Evolutionary conservation across 2,888 invertebrate species (phyloP).

Genomic region (Leptinotarsa rubiginosa): DNA sequence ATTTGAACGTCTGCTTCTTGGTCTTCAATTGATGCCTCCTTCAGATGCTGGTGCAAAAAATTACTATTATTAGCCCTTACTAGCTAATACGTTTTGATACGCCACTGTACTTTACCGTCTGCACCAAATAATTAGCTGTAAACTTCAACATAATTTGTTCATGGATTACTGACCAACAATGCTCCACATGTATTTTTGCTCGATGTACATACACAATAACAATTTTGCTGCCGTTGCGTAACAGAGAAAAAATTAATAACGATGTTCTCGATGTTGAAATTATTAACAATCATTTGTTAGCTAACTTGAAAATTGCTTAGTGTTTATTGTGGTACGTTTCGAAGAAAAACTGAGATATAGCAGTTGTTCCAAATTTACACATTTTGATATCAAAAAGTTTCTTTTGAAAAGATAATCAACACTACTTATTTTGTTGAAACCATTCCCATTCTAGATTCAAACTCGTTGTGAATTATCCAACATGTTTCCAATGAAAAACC

Average conservation of each 20-base stretch:
- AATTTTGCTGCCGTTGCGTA: not conserved
- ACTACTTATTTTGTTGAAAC: no score
- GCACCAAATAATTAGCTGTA: not conserved
- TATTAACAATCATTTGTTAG: not conserved
- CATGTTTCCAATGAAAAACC: no score
- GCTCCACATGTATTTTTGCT: not conserved
- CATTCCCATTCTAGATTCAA: no score
- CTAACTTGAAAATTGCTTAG: not conserved
- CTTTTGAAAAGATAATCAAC: no score
- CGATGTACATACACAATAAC: not conserved
- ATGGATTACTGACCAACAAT: not conserved
- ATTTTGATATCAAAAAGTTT: no score
- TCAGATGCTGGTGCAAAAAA: no score
- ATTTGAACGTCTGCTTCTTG: no score
- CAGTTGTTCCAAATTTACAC: no score
- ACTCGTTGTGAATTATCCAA: no score
- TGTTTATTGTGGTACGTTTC: not conserved
- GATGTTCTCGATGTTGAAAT: constrained; percentile 3
- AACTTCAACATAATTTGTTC: not conserved
- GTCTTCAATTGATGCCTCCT: no score
- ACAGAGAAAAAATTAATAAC: constrained; percentile 1
- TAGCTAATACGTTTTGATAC: not conserved
- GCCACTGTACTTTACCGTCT: not conserved
- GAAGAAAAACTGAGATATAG: not conserved
- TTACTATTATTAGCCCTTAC: no score